Evolutionary conservation across 2,797 vertebrate genomes (phyloP).

Genomic region (Tympanoctomys barrerae): DNA sequence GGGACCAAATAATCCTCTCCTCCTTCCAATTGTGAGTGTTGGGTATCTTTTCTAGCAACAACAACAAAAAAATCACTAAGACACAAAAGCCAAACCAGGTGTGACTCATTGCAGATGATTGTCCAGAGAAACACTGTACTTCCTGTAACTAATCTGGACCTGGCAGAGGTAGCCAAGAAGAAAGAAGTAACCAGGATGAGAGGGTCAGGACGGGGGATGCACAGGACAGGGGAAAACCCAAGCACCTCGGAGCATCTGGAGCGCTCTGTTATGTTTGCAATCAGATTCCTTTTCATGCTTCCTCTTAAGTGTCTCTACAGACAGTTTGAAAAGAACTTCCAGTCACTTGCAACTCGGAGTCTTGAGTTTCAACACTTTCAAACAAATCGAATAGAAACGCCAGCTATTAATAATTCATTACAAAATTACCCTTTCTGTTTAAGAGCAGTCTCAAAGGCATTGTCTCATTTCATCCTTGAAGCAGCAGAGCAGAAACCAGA

Average conservation of each 20-base stretch:
- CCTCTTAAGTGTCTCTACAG: not conserved
- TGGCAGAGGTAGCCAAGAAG: not conserved
- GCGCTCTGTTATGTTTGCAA: not conserved
- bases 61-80: not conserved
- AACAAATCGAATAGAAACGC: not conserved
- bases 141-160: not conserved
- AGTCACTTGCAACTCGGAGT: not conserved
- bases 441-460: not conserved
- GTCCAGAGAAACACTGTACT: not conserved
- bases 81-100: not conserved
- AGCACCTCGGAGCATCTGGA: rapidly evolving
- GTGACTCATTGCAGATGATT: not conserved
- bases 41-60: not conserved
- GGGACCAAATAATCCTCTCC: not conserved
- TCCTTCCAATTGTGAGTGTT: not conserved
- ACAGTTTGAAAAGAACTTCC: not conserved
- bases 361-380: not conserved
- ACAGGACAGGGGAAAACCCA: not conserved
- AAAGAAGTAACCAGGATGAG: not conserved
- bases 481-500: not conserved
- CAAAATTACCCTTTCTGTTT: not conserved
- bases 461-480: not conserved
- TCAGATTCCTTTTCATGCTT: not conserved
- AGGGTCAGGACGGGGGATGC: not conserved
- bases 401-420: not conserved